Conservation (phyloP, 2,888 invertebrate genomes). For the Ectemnius cavifrons region DNA sequence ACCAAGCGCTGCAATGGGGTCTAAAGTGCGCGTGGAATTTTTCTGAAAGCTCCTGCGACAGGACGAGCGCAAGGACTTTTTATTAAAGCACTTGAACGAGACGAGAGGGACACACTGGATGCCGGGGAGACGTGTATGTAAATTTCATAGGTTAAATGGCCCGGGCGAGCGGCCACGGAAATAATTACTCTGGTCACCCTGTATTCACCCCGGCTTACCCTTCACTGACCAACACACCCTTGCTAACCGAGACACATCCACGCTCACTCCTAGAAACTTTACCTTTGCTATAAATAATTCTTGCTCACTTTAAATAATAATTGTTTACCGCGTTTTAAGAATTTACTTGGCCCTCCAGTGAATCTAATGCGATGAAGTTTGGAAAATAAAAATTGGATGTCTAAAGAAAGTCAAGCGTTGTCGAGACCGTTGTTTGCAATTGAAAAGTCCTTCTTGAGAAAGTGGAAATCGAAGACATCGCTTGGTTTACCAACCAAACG, state of each 20-base stretch:
- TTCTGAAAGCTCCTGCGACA: constrained; percentile 34
- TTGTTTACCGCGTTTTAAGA: no score
- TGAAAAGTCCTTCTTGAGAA: no score
- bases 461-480: no score
- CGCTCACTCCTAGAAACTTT: constrained; percentile 26
- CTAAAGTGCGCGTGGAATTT: constrained; percentile 43
- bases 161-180: constrained; percentile 64
- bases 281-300: neutral
- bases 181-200: constrained; percentile 69
- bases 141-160: constrained; percentile 71
- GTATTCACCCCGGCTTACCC: constrained; percentile 61
- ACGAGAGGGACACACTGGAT: constrained; percentile 20
- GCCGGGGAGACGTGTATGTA: constrained; percentile 59
- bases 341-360: no score
- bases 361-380: no score
- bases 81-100: constrained; percentile 45
- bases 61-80: constrained; percentile 49
- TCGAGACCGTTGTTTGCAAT: no score
- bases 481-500: neutral
- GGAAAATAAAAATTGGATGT: no score
- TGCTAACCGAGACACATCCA: constrained; percentile 10
- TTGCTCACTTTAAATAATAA: no score
- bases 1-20: constrained; percentile 5
- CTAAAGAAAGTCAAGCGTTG: no score
- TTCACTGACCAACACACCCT: constrained; percentile 42